Evolutionary conservation across 2,888 invertebrate species (phyloP), one percentile per base, ranked within the genome.

Genomic region (Elysia crispata): DNA sequence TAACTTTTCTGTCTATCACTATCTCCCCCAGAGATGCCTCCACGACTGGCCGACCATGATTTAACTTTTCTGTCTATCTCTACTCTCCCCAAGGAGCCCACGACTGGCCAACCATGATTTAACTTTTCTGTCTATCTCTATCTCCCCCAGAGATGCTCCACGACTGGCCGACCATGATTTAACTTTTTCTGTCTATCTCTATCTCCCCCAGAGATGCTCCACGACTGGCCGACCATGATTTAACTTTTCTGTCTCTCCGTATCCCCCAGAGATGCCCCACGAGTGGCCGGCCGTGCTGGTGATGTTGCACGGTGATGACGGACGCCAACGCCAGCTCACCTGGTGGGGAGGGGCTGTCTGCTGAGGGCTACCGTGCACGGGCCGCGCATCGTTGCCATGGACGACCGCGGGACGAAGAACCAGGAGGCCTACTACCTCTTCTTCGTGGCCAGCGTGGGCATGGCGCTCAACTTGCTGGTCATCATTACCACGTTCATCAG

Each of bases 401-500:
- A 80, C 70, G 50, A 60, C 67, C 50, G 79, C 50, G 64, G 67
- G 69, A 76, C 70, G 41, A 41, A 41, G 41, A 41, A 89, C 81
- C 85, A 86, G 73, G 91, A 91, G 83, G 91, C 91, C 13, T 86
- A 90, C 72, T 91, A 89, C 78, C 86, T 92, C 64, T 90, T 89
- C 83, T 87, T 90, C 79, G 86, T 90, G 30, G 90, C 90, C 18
- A 41, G 41, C n/a, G n/a, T n/a, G n/a, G n/a, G n/a, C n/a, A n/a
- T n/a, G n/a, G n/a, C n/a, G n/a, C n/a, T n/a, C n/a, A n/a, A n/a
- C n/a, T n/a, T n/a, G n/a, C n/a, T n/a, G n/a, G n/a, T n/a, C n/a
- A n/a, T n/a, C n/a, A n/a, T n/a, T n/a, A n/a, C n/a, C n/a, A n/a
- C n/a, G n/a, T n/a, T n/a, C n/a, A n/a, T n/a, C n/a, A n/a, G n/a